Evolutionary conservation across 2,888 invertebrate species (phyloP).

Genomic region (Ectemnius lituratus): DNA sequence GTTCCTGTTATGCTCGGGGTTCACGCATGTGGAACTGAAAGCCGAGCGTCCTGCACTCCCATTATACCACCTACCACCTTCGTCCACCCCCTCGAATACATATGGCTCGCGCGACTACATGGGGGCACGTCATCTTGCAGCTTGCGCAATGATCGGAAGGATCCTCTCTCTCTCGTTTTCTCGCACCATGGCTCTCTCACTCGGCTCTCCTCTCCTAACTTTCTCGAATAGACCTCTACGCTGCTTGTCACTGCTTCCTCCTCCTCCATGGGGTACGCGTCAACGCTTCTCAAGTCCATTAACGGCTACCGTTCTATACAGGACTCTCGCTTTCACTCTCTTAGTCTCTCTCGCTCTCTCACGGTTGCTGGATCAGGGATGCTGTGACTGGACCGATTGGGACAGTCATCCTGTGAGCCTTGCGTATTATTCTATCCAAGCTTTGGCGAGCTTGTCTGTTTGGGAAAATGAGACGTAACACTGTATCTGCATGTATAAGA

Average conservation of each 20-base stretch:
- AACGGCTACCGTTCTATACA: slow-evolving; percentile 22
- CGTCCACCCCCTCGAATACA: slow-evolving; percentile 71
- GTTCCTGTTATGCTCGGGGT: slow-evolving; percentile 67
- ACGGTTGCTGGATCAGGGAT: too few relatives aligned
- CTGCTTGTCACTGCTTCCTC: neutral
- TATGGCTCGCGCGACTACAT: slow-evolving; percentile 61
- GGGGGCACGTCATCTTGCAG: slow-evolving; percentile 69
- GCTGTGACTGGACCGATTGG: too few relatives aligned
- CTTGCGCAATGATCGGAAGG: slow-evolving; percentile 67
- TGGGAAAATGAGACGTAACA: neutral
- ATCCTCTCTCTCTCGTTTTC: slow-evolving; percentile 32
- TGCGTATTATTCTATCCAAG: too few relatives aligned
- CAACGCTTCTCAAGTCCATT: slow-evolving; percentile 40
- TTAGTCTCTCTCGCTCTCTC: too few relatives aligned
- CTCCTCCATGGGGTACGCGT: slow-evolving; percentile 16
- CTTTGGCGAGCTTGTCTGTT: neutral
- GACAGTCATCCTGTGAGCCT: too few relatives aligned
- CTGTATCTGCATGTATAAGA: neutral
- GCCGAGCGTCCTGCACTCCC: slow-evolving; percentile 62
- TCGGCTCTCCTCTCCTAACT: slow-evolving; percentile 1
- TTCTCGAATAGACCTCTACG: neutral
- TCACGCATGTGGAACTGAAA: slow-evolving; percentile 70
- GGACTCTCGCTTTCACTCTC: too few relatives aligned
- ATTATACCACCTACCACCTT: slow-evolving; percentile 69
- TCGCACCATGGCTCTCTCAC: slow-evolving; percentile 15